Evolutionary conservation across 2,888 invertebrate genomes (phyloP).

Genomic region (Drosophila lacicola): DNA sequence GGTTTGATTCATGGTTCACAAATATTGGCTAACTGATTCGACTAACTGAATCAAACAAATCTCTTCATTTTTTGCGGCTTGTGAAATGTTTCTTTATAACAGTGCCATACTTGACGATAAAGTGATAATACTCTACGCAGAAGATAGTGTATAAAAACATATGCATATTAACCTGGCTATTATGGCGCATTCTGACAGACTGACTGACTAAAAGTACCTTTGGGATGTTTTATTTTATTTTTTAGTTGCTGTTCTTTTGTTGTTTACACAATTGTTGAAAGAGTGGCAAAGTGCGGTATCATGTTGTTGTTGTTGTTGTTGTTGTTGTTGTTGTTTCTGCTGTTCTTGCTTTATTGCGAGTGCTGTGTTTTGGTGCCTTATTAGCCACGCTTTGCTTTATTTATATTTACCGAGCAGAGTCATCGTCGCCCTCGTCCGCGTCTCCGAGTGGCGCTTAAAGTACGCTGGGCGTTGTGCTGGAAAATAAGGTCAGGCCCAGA

Average conservation of each 20-base stretch:
- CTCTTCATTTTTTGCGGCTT: no score
- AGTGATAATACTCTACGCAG: no score
- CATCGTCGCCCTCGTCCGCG: constrained; percentile 20
- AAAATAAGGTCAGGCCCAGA: constrained; percentile 72
- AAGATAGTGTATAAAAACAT: not conserved
- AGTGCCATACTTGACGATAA: not conserved
- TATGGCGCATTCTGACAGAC: constrained; percentile 6
- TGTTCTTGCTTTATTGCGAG: constrained; percentile 11
- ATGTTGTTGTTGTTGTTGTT: constrained; percentile 35
- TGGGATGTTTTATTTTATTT: constrained; percentile 4
- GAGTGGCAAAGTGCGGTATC: constrained; percentile 55
- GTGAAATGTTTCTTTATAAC: not conserved
- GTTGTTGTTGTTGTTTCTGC: constrained; percentile 12
- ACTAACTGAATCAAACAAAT: no score
- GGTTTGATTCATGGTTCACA: no score
- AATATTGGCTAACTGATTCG: no score
- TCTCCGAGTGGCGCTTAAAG: constrained; percentile 47
- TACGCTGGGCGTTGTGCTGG: constrained; percentile 44
- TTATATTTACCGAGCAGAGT: constrained; percentile 59
- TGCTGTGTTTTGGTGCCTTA: constrained; percentile 53
- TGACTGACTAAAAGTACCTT: constrained; percentile 30
- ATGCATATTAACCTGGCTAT: constrained; percentile 13
- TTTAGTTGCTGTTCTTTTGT: constrained; percentile 34
- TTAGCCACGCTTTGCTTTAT: constrained; percentile 68
- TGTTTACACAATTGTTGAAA: constrained; percentile 68